Base-by-base conservation (phyloP, 1,140 invertebrate species). In the Apis cerana region DNA sequence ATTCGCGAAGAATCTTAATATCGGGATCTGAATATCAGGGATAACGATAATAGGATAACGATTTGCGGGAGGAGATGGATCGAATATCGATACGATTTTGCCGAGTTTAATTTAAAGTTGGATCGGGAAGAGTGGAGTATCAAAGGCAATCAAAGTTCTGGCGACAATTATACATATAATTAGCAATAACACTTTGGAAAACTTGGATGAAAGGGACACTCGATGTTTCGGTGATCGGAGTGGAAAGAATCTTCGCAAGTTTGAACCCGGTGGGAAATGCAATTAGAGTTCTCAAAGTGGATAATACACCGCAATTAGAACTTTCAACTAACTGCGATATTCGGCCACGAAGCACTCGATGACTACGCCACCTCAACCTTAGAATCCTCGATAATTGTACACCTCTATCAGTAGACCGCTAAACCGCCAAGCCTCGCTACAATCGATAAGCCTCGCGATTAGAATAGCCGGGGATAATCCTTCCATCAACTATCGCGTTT, bases 241-340 rank as follows among this genome's bases (percentile, higher is more conserved):
- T 11, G 13, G 43, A 68, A 71, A 71, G 48, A 71, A 71, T 54
- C 69, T 62, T 43, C 15, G 13, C 52, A 50, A 54, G 61, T 70
- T 72, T 27, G 17, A 50, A 17, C 33, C 33, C 48, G 13, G 50
- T 50, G 19, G 59, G 70, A 56, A 48, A 58, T 54, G 52, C 52
- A 48, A 58, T 72, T 33, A 27, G 70, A 72, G 70, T 58, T 72
- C 52, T 72, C 70, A 12, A 21, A 56, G 23, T 56, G 52, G 70
- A 72, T 72, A 72, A 72, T 72, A 72, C 69, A 19, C 52, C 17
- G 52, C 52, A 72, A 72, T 72, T 72, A 56, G 52, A 72, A 72
- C 52, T 72, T 72, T 72, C 70, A 33, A 33, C 54, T 58, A 72
- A 56, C 52, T 72, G 23, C 52, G 21, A 72, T 33, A 72, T 56